A percentile compares a stretch with the other conserved stretches of the same genome.
phyloP scores from a whole-genome alignment of 2,888 invertebrate genomes.

The Aporophyla lueneburgensis region DNA sequence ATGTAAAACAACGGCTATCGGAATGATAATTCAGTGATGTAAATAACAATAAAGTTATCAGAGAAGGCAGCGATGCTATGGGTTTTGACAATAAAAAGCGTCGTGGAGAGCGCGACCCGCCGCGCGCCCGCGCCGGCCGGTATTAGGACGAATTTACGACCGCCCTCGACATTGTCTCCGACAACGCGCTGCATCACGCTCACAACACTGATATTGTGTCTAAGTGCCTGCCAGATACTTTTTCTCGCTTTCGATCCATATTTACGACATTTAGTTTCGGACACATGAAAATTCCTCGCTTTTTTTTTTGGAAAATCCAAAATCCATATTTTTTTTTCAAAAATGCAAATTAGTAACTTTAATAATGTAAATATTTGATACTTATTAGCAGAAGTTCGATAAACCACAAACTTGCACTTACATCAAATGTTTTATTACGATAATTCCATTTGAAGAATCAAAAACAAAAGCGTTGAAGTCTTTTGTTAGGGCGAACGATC shows the following conservation, averaged over 20 bases:
- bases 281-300: conserved; percentile 5
- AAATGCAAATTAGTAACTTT: background rate
- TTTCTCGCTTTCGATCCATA: conserved; percentile 45
- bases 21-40: conserved; percentile 88
- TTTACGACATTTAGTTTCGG: conserved; percentile 37
- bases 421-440: conserved; percentile 22
- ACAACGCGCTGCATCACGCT: conserved; percentile 59
- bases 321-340: background rate
- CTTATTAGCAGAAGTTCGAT: conserved; percentile 6
- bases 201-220: conserved; percentile 57
- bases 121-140: conserved; percentile 70
- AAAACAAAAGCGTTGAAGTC: conserved; percentile 74
- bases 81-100: conserved; percentile 90
- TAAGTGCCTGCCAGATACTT: conserved; percentile 51
- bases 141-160: conserved; percentile 86
- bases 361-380: background rate
- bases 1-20: conserved; percentile 90
- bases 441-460: conserved; percentile 30
- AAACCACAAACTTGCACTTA: conserved; percentile 20
- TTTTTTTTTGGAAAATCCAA: background rate
- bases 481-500: conserved; percentile 72
- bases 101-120: conserved; percentile 81
- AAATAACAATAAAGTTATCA: conserved; percentile 91
- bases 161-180: conserved; percentile 70
- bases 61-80: conserved; percentile 84